These are phyloP conservation scores for Etia nguti DNA, from an alignment of 2,113 vertebrate genomes.

Conservation along the genomic window DNA sequence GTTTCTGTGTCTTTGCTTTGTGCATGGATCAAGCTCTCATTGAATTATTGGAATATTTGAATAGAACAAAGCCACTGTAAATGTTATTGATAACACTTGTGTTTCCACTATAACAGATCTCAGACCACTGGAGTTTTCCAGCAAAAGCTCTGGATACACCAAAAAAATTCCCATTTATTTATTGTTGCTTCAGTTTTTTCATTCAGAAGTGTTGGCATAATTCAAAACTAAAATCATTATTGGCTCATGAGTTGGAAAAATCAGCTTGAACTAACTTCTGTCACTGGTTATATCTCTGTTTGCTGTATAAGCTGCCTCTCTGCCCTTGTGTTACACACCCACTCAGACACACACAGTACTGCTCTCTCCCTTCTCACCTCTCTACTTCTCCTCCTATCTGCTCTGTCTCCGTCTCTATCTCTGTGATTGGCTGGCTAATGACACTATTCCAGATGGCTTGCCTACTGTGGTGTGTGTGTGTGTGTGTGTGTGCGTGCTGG, in stretches of 20 bases:
- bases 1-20: not conserved
- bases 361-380: not conserved
- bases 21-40: not conserved
- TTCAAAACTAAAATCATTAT: not conserved
- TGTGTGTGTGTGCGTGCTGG: conserved; percentile 8
- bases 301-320: not conserved
- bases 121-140: not conserved
- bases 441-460: conserved; percentile 53
- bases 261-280: not conserved
- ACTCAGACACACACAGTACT: not conserved
- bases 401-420: not conserved
- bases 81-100: not conserved
- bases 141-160: not conserved
- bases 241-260: not conserved
- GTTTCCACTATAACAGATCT: not conserved
- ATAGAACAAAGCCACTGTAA: not conserved
- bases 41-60: not conserved
- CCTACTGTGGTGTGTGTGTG: not conserved
- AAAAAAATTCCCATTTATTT: not conserved
- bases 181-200: not conserved
- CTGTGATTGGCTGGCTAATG: conserved; percentile 30
- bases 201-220: not conserved
- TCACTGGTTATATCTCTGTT: not conserved
- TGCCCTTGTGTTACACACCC: not conserved
- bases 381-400: not conserved